Evolutionary conservation across 2,888 invertebrate species (phyloP).

Genomic region (Ryuthela nishihirai): DNA sequence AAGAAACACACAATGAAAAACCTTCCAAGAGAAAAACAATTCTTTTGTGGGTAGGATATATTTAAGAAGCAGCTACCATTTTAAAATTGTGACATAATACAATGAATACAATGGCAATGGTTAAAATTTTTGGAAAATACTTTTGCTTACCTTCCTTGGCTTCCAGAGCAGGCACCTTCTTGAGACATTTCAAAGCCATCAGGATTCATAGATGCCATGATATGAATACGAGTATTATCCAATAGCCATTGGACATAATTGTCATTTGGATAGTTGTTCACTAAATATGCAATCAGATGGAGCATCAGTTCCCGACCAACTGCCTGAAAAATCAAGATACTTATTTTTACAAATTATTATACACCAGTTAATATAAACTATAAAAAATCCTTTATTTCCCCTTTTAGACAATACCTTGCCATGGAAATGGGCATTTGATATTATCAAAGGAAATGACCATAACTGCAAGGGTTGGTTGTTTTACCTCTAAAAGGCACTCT

Average conservation of each 20-base stretch:
- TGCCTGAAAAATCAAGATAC: constrained; percentile 56
- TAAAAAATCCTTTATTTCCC: too few species aligned
- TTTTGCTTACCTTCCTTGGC: constrained; percentile 74
- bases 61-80: neutral
- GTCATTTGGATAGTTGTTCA: constrained; percentile 75
- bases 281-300: constrained; percentile 82
- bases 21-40: too few species aligned
- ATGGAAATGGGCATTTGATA: too few species aligned
- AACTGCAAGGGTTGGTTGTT: too few species aligned
- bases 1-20: too few species aligned
- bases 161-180: constrained; percentile 82
- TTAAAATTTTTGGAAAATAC: neutral
- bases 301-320: constrained; percentile 92
- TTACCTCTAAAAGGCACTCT: too few species aligned
- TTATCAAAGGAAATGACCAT: too few species aligned
- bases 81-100: neutral
- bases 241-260: constrained; percentile 83
- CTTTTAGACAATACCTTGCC: too few species aligned
- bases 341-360: too few species aligned
- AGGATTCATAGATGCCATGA: constrained; percentile 98
- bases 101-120: neutral
- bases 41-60: too few species aligned
- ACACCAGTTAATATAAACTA: too few species aligned
- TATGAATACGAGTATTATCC: constrained; percentile 92
- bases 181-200: constrained; percentile 93